phyloP scores from a whole-genome alignment of 30 jellyfish, hydroid and myxozoan species.

The Rhopilema esculentum region DNA sequence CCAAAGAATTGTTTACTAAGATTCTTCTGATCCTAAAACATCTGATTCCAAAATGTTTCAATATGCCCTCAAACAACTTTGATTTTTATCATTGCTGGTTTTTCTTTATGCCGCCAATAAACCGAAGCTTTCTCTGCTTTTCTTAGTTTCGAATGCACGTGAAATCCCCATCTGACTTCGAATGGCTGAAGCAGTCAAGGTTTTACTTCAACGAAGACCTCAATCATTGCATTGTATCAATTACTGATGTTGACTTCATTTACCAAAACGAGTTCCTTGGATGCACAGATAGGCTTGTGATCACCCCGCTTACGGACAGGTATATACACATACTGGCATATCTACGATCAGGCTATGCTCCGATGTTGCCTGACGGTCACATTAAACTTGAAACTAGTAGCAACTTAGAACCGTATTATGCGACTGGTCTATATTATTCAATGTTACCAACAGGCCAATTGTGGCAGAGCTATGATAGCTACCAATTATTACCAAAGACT shows the following conservation, averaged over 20 bases:
- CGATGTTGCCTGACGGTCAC: background rate
- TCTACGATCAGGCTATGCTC: background rate
- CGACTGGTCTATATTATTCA: too few species aligned
- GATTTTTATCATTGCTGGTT: background rate
- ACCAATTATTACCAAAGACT: too few species aligned
- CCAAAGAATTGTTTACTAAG: too few species aligned
- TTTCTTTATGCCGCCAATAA: background rate
- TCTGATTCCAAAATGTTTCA: background rate
- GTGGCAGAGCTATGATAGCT: too few species aligned
- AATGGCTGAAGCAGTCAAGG: slow-evolving; percentile 93
- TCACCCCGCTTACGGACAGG: slow-evolving; percentile 96
- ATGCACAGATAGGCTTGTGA: slow-evolving; percentile 91
- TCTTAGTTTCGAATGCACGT: slow-evolving; percentile 79
- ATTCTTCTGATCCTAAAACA: too few species aligned
- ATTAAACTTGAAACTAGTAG: too few species aligned
- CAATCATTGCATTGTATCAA: slow-evolving; percentile 83
- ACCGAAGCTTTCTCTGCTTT: background rate
- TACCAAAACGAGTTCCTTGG: slow-evolving; percentile 93
- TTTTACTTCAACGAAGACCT: slow-evolving; percentile 85
- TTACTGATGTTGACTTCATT: slow-evolving; percentile 82
- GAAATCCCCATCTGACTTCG: slow-evolving; percentile 84
- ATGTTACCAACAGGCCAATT: too few species aligned
- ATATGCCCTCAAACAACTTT: background rate
- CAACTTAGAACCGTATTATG: too few species aligned
- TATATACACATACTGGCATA: too few species aligned